Percentiles rank a stretch among this genome's conserved stretches.
phyloP scores from a whole-genome alignment of 2,797 vertebrate species.

The Oryzias sinensis region DNA sequence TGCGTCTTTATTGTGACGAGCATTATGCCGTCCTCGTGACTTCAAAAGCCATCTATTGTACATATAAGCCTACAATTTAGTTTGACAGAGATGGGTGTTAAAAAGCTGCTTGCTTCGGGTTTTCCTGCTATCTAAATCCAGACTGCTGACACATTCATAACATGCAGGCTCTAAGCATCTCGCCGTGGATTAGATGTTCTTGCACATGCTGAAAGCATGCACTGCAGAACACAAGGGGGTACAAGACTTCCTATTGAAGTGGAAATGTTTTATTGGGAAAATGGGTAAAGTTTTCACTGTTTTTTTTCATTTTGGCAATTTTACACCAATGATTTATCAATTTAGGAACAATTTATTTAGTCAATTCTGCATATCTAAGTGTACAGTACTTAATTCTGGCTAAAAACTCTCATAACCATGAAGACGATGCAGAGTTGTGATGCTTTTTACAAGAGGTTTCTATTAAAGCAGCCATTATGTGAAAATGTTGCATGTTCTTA shows the following conservation, averaged over 20 bases:
- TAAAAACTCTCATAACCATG: too few species aligned
- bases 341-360: too few species aligned
- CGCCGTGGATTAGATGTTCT: slow-evolving; percentile 21
- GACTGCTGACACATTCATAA: slow-evolving; percentile 76
- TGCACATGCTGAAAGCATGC: slow-evolving; percentile 18
- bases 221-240: slow-evolving; percentile 9
- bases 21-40: slow-evolving; percentile 52
- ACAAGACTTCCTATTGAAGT: not conserved
- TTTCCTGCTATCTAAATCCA: slow-evolving; percentile 59
- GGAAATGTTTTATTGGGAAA: not conserved
- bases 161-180: slow-evolving; percentile 43
- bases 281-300: too few species aligned
- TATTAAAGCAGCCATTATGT: not conserved
- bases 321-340: too few species aligned
- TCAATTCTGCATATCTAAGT: too few species aligned
- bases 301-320: too few species aligned
- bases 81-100: slow-evolving; percentile 50
- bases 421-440: too few species aligned
- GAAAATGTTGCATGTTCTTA: not conserved
- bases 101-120: slow-evolving; percentile 75
- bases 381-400: too few species aligned
- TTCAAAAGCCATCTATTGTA: slow-evolving; percentile 73
- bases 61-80: slow-evolving; percentile 63
- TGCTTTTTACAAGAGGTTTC: not conserved
- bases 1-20: slow-evolving; percentile 58